Base-by-base conservation (phyloP, 2,113 vertebrate species). In the Telmatochromis sp. region DNA sequence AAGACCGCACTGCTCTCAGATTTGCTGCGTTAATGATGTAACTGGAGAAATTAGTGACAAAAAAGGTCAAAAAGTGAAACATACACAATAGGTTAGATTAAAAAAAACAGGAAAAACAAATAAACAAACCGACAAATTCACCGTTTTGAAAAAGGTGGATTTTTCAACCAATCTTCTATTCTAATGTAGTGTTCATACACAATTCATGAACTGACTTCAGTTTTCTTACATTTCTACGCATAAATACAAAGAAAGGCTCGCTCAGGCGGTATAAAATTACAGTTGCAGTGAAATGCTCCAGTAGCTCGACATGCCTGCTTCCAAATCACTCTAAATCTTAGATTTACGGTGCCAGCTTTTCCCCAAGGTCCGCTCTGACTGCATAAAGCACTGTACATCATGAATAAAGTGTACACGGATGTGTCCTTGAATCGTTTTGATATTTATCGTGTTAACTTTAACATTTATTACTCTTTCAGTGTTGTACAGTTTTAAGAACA, bases 181-280 rank as follows among this genome's bases (percentile, higher is more conserved):
- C 19, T 80, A 54, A 55, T 71, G 71, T 12, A 60, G 73, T 81
- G 78, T n/a, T 65, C 47, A 33, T 19, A 63, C 5, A 73, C 47
- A 35, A 84, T 40, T 84, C 73, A 85, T 83, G 82, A 90, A 88
- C 89, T 84, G 31, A 65, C 71, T 86, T 47, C 40, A 42, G 40
- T 6, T 81, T 55, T 82, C 7, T 53, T 54, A 55, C 53, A 57
- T 82, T 50, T 28, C 60, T 71, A 40, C 65, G 55, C 45, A 86
- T 79, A 87, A 60, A 86, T 54, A 86, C 21, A 84, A 85, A 2
- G 17, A 84, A 87, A 89, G 8, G 26, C 6, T 85, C 55, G 33
- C 33, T 40, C 79, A 50, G 63, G 60, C 82, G 68, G 42, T 78
- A 90, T 15, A 84, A 92, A 91, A 95, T 88, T 85, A 91, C 37